These are phyloP conservation scores for Pocillopora verrucosa DNA, from an alignment of 64 coral and sea anemone genomes.

Conservation along the genomic window DNA sequence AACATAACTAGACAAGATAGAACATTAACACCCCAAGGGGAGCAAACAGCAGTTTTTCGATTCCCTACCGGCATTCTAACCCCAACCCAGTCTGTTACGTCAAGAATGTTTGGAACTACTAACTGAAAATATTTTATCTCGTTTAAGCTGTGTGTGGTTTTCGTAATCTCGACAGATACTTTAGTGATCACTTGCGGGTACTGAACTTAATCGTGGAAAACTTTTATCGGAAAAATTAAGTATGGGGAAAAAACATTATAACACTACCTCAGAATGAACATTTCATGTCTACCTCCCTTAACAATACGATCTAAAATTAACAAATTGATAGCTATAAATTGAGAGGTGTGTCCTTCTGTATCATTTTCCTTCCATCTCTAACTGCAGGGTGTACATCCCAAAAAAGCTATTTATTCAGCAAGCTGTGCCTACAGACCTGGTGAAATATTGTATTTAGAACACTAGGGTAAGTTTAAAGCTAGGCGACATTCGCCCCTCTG, in stretches of 20 bases:
- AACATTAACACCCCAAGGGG: not conserved
- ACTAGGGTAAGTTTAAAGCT: too few species aligned
- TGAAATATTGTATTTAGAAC: too few species aligned
- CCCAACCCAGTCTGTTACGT: not conserved
- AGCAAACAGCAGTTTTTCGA: not conserved
- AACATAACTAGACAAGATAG: not conserved
- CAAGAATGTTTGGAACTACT: not conserved
- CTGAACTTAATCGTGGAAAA: not conserved
- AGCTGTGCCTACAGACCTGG: too few species aligned
- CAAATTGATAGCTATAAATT: too few species aligned
- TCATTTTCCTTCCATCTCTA: too few species aligned
- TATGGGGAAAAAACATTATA: not conserved
- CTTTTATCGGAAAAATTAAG: not conserved
- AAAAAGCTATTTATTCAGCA: too few species aligned
- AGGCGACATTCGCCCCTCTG: too few species aligned
- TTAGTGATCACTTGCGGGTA: not conserved
- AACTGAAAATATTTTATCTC: not conserved
- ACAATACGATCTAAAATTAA: too few species aligned
- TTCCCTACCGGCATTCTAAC: not conserved
- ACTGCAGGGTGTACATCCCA: too few species aligned
- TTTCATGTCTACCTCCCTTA: too few species aligned
- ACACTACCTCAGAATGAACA: not conserved
- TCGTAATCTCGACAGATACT: not conserved
- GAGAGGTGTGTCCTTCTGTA: too few species aligned
- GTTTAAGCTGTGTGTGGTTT: conserved; percentile 15